A percentile compares a stretch with the other conserved stretches of the same genome.
These are phyloP conservation scores for Margaritifera margaritifera DNA, from an alignment of 2,888 invertebrate species.

Conservation along the genomic window DNA sequence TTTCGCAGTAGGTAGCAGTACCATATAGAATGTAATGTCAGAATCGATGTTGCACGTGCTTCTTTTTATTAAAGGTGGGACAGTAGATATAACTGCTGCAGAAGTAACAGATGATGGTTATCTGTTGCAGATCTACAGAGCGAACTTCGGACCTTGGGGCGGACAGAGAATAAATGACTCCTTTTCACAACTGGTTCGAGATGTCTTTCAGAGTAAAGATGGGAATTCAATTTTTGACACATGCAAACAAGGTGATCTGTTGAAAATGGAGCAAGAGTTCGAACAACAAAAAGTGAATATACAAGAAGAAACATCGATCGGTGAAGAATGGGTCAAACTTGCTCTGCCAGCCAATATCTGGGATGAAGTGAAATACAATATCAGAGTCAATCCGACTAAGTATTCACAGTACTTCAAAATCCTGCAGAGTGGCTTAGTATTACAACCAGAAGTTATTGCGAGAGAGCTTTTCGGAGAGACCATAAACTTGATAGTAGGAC, in stretches of 20 bases:
- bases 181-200: conserved; percentile 22
- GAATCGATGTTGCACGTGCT: too few species aligned
- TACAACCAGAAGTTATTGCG: conserved; percentile 13
- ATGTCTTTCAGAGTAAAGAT: conserved; percentile 15
- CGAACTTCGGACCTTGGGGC: conserved; percentile 9
- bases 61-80: conserved; percentile 19
- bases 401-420: conserved; percentile 5
- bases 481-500: conserved; percentile 2
- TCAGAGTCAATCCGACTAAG: conserved; percentile 8
- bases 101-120: conserved; percentile 18
- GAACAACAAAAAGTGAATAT: too few species aligned
- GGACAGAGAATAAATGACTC: conserved; percentile 27
- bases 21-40: too few species aligned
- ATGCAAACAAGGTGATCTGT: conserved; percentile 11
- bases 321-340: conserved; percentile 13
- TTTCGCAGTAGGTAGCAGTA: too few species aligned
- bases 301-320: conserved; percentile 7
- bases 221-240: conserved; percentile 17
- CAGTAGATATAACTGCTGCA: conserved; percentile 26
- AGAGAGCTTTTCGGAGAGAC: conserved; percentile 20
- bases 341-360: conserved; percentile 8
- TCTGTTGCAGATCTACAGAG: conserved; percentile 17
- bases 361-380: conserved; percentile 1
- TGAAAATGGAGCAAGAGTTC: conserved; percentile 29
- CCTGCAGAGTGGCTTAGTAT: conserved; percentile 9